Percentiles rank a stretch among this genome's conserved stretches.
These are phyloP conservation scores for Deilephila elpenor DNA, from an alignment of 2,888 invertebrate species.

Conservation along the genomic window DNA sequence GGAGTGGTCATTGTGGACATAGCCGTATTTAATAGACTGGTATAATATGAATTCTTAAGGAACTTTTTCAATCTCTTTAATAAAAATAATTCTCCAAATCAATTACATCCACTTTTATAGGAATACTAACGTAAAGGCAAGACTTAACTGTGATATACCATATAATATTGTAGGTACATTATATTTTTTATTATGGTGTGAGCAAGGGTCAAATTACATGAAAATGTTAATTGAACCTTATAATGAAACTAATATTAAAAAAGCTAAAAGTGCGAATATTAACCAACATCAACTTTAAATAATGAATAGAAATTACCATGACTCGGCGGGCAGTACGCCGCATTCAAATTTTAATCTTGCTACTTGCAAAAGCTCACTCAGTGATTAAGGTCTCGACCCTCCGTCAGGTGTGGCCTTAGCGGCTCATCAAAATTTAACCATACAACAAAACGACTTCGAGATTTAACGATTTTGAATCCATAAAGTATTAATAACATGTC, in stretches of 20 bases:
- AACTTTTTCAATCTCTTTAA: too few species aligned
- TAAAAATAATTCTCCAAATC: too few species aligned
- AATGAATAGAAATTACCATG: constrained; percentile 1
- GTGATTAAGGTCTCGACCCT: constrained; percentile 12
- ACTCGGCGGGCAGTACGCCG: not conserved
- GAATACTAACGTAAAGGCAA: too few species aligned
- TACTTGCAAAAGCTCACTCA: constrained; percentile 13
- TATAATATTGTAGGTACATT: too few species aligned
- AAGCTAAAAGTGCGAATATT: not conserved
- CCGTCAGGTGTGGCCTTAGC: constrained; percentile 5
- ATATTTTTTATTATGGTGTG: too few species aligned
- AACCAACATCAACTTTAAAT: not conserved
- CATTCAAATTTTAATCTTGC: constrained; percentile 8
- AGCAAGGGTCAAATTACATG: too few species aligned
- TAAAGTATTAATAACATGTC: constrained; percentile 4
- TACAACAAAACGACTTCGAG: constrained; percentile 1
- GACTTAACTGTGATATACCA: too few species aligned
- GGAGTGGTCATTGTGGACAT: too few species aligned
- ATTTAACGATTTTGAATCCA: constrained; percentile 8
- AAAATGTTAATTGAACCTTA: too few species aligned
- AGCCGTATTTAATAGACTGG: too few species aligned
- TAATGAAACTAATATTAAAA: not conserved
- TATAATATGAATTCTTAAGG: too few species aligned
- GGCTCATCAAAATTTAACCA: constrained; percentile 13
- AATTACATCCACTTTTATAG: too few species aligned